Percentiles rank a stretch among this genome's conserved stretches.
These are phyloP conservation scores for Propsilocerus akamusi DNA, from an alignment of 1,140 invertebrate genomes.

Conservation along the genomic window DNA sequence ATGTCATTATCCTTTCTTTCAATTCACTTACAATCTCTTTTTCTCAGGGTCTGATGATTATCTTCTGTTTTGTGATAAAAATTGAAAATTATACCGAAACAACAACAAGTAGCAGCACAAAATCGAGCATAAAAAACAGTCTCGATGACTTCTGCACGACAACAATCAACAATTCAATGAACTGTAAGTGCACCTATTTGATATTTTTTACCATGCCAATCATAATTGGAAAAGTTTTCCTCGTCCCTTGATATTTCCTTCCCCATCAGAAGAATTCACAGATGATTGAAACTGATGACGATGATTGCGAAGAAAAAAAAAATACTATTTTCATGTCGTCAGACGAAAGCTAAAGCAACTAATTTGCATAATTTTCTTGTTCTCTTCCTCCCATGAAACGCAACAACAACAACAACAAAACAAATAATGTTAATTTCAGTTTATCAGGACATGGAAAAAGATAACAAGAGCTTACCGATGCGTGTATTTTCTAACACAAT, in stretches of 20 bases:
- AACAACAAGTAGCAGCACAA: slow-evolving; percentile 8
- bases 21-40: too few relatives aligned
- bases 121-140: slow-evolving; percentile 18
- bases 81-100: slow-evolving; percentile 18
- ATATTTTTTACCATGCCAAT: neutral
- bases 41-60: slow-evolving; percentile 28
- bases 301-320: too few relatives aligned
- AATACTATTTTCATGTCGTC: too few relatives aligned
- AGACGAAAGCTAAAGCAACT: neutral
- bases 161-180: slow-evolving; percentile 27
- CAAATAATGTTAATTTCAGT: too few relatives aligned
- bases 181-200: slow-evolving; percentile 22
- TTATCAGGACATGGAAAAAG: slow-evolving; percentile 23
- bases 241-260: too few relatives aligned
- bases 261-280: too few relatives aligned
- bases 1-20: too few relatives aligned
- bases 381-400: neutral
- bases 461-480: slow-evolving; percentile 14
- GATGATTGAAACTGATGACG: slow-evolving; percentile 1
- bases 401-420: too few relatives aligned
- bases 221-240: too few relatives aligned
- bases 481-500: neutral
- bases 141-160: slow-evolving; percentile 26
- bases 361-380: slow-evolving; percentile 4
- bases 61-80: slow-evolving; percentile 28